Evolutionary conservation across 2,797 vertebrate species (phyloP), one percentile per base, ranked within the genome.

Genomic region (Pseudocheirus occidentalis): DNA sequence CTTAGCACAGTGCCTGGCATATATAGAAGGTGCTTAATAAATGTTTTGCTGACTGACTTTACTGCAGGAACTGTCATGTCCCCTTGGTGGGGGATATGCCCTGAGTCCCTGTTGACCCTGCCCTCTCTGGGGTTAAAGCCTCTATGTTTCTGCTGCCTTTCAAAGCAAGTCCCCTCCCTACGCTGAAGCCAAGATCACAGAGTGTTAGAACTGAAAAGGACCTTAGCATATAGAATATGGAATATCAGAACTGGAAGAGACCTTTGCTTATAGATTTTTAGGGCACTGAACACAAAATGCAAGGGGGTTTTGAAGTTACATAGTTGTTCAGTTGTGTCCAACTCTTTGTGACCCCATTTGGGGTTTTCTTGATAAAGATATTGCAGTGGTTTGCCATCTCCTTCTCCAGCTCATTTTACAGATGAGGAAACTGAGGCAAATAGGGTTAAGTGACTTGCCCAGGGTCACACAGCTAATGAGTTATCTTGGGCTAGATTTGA

Each of bases 91-190:
- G 92, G 93, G 91, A 95, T 0, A 50, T 90, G 94, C 40, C 53
- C 94, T 90, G 54, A 55, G 62, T 92, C 58, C 34, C 40, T 6
- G 4, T 92, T 56, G 55, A n/a, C 54, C 92, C 55, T 92, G 96
- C 57, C 18, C 31, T 90, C 94, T 97, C 96, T 96, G 92, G 59
- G 62, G 54, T 59, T 54, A 54, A 81, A 34, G 90, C 46, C 89
- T 53, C 53, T 56, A 27, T 24, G 12, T 95, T 89, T 94, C 90
- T 95, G 52, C 90, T 90, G 96, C 97, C 96, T 97, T 96, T 94
- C 91, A 55, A 94, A 96, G 95, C 96, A 11, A 59, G 58, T 59
- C 31, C 12, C 31, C 11, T 62, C 12, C 12, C 59, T 62, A 31
- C 13, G 59, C 59, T 34, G 59, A 31, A 62, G 59, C 59, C 12